Percentiles rank a stretch among this genome's conserved stretches.
These are phyloP conservation scores for Lobophora halterata DNA, from an alignment of 2,888 invertebrate genomes.

Conservation along the genomic window DNA sequence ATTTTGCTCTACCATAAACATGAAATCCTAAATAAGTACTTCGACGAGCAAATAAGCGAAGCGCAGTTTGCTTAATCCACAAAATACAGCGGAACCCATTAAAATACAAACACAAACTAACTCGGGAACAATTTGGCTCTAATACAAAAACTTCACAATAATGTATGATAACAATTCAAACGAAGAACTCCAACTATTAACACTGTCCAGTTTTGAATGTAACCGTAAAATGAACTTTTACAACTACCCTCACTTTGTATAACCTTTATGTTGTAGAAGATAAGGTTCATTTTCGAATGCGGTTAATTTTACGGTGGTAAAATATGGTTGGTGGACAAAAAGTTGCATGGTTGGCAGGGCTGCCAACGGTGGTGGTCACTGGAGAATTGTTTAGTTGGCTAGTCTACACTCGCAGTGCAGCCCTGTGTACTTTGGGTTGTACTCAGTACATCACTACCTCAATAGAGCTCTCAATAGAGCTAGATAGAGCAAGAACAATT, in stretches of 20 bases:
- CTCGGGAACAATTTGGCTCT: slow-evolving; percentile 52
- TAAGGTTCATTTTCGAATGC: slow-evolving; percentile 6
- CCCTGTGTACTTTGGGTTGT: slow-evolving; percentile 31
- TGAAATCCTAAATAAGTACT: no score
- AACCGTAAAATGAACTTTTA: slow-evolving; percentile 36
- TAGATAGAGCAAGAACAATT: background rate
- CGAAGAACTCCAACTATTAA: slow-evolving; percentile 63
- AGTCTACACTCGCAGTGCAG: slow-evolving; percentile 41
- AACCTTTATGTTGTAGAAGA: background rate
- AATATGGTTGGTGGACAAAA: slow-evolving; percentile 23
- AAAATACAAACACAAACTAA: slow-evolving; percentile 24
- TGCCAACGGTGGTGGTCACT: slow-evolving; percentile 61
- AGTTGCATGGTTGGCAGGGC: slow-evolving; percentile 59
- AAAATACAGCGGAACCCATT: slow-evolving; percentile 30
- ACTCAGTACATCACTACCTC: slow-evolving; percentile 36
- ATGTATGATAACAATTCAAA: slow-evolving; percentile 46
- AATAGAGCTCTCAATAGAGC: background rate
- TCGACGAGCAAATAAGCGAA: slow-evolving; percentile 6
- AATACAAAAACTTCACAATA: slow-evolving; percentile 62
- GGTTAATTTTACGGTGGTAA: slow-evolving; percentile 2
- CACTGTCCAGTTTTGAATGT: slow-evolving; percentile 63
- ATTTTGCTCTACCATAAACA: no score
- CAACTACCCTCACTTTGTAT: slow-evolving; percentile 1
- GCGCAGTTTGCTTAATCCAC: slow-evolving; percentile 14
- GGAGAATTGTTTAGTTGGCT: slow-evolving; percentile 71